A percentile compares a stretch with the other conserved stretches of the same genome.
These are phyloP conservation scores for Centropyge bicolor DNA, from an alignment of 2,797 vertebrate genomes.

Conservation along the genomic window DNA sequence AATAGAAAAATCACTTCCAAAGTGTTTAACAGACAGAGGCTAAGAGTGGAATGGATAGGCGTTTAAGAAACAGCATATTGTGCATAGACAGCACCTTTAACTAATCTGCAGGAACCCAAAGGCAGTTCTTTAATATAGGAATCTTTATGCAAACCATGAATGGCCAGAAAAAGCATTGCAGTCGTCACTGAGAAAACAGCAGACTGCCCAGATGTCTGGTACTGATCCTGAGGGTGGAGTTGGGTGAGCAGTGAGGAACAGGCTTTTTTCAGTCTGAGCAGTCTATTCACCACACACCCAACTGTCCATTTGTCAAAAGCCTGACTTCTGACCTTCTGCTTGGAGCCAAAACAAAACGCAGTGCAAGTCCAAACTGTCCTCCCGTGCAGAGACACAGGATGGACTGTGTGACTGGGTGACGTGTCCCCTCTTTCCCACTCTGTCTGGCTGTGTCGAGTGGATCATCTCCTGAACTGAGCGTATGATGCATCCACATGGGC, in stretches of 20 bases:
- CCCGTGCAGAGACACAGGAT: constrained; percentile 6
- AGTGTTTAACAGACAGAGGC: constrained; percentile 23
- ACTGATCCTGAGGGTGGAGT: background rate
- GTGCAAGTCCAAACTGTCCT: constrained; percentile 18
- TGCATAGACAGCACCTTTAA: background rate
- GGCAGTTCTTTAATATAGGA: background rate
- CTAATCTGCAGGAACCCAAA: background rate
- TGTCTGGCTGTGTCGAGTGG: background rate
- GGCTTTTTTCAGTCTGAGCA: background rate
- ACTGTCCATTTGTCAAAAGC: constrained; percentile 43
- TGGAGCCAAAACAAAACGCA: constrained; percentile 24
- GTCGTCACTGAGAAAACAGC: background rate
- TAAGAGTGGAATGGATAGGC: background rate
- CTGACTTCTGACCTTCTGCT: constrained; percentile 34
- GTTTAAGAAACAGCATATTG: background rate
- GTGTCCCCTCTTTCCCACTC: background rate
- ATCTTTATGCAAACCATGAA: background rate
- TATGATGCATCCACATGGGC: constrained; percentile 3
- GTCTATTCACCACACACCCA: constrained; percentile 15
- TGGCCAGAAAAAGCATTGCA: background rate
- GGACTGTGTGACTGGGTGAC: background rate
- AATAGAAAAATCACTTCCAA: constrained; percentile 39
- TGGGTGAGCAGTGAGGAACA: constrained; percentile 5
- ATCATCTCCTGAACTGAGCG: constrained; percentile 6
- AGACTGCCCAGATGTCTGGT: constrained; percentile 8